Evolutionary conservation across 2,113 vertebrate genomes (phyloP).

Genomic region (Cavia porcellus): DNA sequence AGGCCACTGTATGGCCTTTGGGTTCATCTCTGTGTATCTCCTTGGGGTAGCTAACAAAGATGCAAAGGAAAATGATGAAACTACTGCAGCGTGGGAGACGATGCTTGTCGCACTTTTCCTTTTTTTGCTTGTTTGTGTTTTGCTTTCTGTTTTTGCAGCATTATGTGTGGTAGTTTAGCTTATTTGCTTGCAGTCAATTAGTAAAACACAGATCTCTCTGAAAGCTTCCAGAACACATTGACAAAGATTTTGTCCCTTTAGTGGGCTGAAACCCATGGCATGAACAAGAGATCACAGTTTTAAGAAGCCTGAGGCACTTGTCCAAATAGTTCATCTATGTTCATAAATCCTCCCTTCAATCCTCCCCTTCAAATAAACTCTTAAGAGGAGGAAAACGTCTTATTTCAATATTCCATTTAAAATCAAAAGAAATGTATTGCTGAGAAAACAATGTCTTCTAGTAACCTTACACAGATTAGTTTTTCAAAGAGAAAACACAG

Average conservation of each 20-base stretch:
- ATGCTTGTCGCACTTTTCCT: not conserved
- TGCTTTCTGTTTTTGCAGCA: not conserved
- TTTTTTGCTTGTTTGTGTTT: too few relatives aligned
- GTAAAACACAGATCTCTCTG: not conserved
- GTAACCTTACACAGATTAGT: not conserved
- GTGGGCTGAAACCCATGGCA: not conserved
- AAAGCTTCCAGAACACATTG: not conserved
- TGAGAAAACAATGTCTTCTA: not conserved
- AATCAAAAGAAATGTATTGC: not conserved
- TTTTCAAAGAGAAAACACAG: not conserved
- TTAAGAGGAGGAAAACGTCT: not conserved
- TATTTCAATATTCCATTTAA: slow-evolving; percentile 55
- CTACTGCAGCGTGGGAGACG: not conserved
- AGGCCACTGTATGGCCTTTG: not conserved
- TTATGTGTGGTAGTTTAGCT: not conserved
- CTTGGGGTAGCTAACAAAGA: not conserved
- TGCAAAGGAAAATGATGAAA: not conserved
- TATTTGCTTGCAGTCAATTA: not conserved
- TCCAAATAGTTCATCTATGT: slow-evolving; percentile 4
- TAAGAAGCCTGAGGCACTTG: not conserved
- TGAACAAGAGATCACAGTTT: not conserved
- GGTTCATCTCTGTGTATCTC: not conserved
- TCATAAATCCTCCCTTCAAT: slow-evolving; percentile 30
- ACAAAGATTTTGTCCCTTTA: not conserved
- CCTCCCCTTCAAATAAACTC: not conserved